Conservation (phyloP, 2,888 invertebrate species). For the Holacanthella duospinosa region DNA sequence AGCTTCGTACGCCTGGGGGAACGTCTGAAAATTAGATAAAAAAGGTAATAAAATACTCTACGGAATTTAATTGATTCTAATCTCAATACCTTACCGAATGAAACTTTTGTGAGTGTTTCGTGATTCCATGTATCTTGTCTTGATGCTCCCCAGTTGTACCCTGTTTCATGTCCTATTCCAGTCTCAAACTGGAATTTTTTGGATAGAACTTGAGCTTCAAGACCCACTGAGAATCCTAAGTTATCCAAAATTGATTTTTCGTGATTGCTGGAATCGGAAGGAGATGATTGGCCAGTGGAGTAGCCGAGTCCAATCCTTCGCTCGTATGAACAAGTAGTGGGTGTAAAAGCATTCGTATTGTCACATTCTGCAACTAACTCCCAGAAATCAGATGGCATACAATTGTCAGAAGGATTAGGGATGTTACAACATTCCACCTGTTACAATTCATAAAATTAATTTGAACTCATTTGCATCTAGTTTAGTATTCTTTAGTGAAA, state of each 20-base stretch:
- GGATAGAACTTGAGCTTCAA: slow-evolving; percentile 4
- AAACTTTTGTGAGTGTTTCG: not conserved
- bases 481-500: too few species aligned
- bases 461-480: not conserved
- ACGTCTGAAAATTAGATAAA: slow-evolving; percentile 3
- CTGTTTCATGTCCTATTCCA: slow-evolving; percentile 1
- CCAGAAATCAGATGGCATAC: slow-evolving; percentile 9
- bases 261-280: not conserved
- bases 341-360: slow-evolving; percentile 2
- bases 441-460: not conserved
- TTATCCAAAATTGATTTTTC: slow-evolving; percentile 14
- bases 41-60: too few species aligned
- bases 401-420: slow-evolving; percentile 3
- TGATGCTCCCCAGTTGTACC: slow-evolving; percentile 9
- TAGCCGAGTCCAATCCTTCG: slow-evolving; percentile 2
- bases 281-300: not conserved
- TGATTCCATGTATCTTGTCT: slow-evolving; percentile 4
- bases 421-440: slow-evolving; percentile 7
- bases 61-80: too few species aligned
- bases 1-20: slow-evolving; percentile 3
- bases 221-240: slow-evolving; percentile 8
- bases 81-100: not conserved
- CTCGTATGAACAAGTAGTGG: slow-evolving; percentile 3
- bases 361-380: slow-evolving; percentile 12
- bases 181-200: slow-evolving; percentile 7